Evolutionary conservation across 2,888 invertebrate genomes (phyloP).

Genomic region (Hemaris fuciformis): DNA sequence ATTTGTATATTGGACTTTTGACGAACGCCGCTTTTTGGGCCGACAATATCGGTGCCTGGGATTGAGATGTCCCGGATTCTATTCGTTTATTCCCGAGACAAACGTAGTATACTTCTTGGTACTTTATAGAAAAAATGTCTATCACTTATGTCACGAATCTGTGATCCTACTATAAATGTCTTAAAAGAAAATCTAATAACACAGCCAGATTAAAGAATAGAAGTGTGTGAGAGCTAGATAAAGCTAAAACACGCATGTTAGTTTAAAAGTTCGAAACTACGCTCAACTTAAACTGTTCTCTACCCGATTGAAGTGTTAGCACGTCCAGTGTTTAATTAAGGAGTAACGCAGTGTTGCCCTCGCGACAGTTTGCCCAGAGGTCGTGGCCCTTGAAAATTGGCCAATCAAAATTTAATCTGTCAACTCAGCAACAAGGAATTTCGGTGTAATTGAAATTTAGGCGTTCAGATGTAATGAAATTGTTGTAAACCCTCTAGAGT

Average conservation of each 20-base stretch:
- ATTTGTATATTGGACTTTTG: too few relatives aligned
- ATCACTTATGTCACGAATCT: too few relatives aligned
- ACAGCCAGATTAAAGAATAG: not conserved
- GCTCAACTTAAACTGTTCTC: not conserved
- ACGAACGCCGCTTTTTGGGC: too few relatives aligned
- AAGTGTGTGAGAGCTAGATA: too few relatives aligned
- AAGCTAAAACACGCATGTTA: not conserved
- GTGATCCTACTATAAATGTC: too few relatives aligned
- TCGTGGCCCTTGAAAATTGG: not conserved
- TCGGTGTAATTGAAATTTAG: not conserved
- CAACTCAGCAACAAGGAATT: not conserved
- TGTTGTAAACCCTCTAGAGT: not conserved
- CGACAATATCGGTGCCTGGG: too few relatives aligned
- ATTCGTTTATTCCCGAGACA: too few relatives aligned
- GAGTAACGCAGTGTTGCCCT: not conserved
- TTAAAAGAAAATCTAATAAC: too few relatives aligned
- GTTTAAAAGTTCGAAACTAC: not conserved
- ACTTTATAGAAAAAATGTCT: too few relatives aligned
- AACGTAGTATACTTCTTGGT: too few relatives aligned
- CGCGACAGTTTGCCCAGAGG: not conserved
- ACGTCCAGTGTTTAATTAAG: conserved; percentile 5
- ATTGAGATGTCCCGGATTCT: too few relatives aligned
- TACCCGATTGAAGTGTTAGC: not conserved
- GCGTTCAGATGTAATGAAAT: not conserved
- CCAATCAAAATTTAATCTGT: conserved; percentile 9